A percentile compares a stretch with the other conserved stretches of the same genome.
Evolutionary conservation across 1,140 invertebrate species (phyloP).

Genomic region (Elysia chlorotica): DNA sequence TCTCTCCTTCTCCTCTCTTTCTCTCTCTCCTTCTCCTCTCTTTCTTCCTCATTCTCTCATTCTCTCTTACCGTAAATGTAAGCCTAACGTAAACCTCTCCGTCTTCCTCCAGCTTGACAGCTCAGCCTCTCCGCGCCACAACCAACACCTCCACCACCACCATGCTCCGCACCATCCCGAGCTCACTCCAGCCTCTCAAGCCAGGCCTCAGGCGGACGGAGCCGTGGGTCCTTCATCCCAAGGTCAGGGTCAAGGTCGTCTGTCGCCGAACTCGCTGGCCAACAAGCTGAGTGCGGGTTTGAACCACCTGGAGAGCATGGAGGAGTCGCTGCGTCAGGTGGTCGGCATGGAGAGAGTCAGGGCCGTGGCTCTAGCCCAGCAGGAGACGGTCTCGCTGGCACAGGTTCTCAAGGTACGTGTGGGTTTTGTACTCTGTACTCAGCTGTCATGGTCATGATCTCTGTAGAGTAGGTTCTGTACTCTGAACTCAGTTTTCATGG

Average conservation of each 20-base stretch:
- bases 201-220: not conserved
- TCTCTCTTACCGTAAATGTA: too few species aligned
- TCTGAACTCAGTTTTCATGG: too few species aligned
- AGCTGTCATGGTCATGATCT: too few species aligned
- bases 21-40: too few species aligned
- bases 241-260: not conserved
- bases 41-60: too few species aligned
- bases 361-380: constrained; percentile 59
- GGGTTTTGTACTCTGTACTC: too few species aligned
- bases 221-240: not conserved
- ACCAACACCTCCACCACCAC: too few species aligned
- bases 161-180: too few species aligned
- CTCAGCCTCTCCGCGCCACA: not conserved
- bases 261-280: constrained; percentile 49
- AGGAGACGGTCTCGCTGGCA: constrained; percentile 61
- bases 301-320: constrained; percentile 58
- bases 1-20: too few species aligned
- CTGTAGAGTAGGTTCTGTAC: too few species aligned
- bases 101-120: not conserved
- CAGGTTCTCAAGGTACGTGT: constrained; percentile 58
- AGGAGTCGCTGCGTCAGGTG: constrained; percentile 56
- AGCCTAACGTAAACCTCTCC: too few species aligned
- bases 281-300: constrained; percentile 52
- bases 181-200: too few species aligned
- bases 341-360: constrained; percentile 54